Conservation (phyloP, 1,140 invertebrate species). For the Mizuhopecten yessoensis region DNA sequence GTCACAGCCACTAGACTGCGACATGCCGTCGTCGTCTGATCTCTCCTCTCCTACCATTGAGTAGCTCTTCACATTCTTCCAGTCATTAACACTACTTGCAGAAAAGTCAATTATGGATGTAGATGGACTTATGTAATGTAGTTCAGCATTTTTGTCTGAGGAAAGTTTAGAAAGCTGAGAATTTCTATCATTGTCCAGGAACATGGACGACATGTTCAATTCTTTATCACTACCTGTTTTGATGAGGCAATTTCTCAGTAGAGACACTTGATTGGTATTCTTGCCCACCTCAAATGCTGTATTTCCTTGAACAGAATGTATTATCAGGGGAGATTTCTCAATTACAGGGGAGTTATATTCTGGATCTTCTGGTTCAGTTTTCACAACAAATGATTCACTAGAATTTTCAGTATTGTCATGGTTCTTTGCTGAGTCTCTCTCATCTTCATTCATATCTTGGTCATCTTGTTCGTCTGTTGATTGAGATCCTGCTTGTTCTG, state of each 20-base stretch:
- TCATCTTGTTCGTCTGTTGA: not conserved
- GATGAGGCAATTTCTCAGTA: not conserved
- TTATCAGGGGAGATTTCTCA: not conserved
- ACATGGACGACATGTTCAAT: not conserved
- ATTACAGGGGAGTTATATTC: not conserved
- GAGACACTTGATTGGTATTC: not conserved
- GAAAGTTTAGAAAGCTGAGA: not conserved
- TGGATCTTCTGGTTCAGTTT: conserved; percentile 32
- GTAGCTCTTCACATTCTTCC: not conserved
- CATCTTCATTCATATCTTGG: not conserved
- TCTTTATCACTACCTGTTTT: not conserved
- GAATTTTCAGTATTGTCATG: not conserved
- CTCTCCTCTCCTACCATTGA: not conserved
- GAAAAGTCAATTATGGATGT: not conserved
- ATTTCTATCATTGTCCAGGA: not conserved
- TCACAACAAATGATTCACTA: not conserved
- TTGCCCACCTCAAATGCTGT: not conserved
- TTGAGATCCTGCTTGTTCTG: not conserved
- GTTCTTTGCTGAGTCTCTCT: not conserved
- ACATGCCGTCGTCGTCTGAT: not conserved
- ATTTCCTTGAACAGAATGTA: conserved; percentile 3
- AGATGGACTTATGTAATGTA: not conserved
- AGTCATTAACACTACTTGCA: not conserved
- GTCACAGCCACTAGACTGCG: not conserved
- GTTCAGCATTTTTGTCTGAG: not conserved